Evolutionary conservation across 2,888 invertebrate genomes (phyloP).

Genomic region (Pardosa pseudoannulata): DNA sequence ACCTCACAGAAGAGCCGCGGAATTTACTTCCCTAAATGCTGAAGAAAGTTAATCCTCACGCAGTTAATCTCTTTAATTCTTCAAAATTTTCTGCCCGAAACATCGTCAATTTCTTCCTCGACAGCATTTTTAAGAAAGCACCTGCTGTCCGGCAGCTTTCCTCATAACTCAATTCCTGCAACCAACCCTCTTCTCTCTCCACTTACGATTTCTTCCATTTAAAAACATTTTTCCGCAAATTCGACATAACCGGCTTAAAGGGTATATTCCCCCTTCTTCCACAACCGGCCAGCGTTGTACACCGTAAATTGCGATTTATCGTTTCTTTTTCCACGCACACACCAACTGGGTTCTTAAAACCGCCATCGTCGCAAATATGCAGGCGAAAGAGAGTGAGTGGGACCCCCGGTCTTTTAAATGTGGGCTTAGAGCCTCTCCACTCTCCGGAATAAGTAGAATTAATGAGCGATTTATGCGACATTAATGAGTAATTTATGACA

Average conservation of each 20-base stretch:
- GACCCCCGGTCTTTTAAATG: background rate
- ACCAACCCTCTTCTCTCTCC: background rate
- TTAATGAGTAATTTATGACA: constrained; percentile 72
- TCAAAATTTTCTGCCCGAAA: background rate
- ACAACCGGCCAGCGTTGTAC: background rate
- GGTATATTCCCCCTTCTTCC: background rate
- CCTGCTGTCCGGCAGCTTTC: background rate
- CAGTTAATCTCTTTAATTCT: background rate
- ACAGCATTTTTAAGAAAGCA: background rate
- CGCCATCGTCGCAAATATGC: background rate
- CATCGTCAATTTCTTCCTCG: too few species aligned
- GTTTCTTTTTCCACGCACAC: background rate
- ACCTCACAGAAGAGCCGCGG: too few species aligned
- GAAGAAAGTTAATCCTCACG: too few species aligned
- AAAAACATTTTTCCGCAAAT: background rate
- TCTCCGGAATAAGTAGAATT: constrained; percentile 69
- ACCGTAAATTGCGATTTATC: constrained; percentile 6
- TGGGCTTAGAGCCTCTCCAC: background rate
- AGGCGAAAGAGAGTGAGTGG: background rate
- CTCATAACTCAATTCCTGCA: too few species aligned
- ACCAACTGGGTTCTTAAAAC: background rate
- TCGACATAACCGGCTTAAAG: background rate
- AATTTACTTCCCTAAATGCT: too few species aligned
- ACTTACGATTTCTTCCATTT: background rate
- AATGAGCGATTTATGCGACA: constrained; percentile 72